Evolutionary conservation across 2,888 invertebrate species (phyloP).

Genomic region (Heteromurus nitidus): DNA sequence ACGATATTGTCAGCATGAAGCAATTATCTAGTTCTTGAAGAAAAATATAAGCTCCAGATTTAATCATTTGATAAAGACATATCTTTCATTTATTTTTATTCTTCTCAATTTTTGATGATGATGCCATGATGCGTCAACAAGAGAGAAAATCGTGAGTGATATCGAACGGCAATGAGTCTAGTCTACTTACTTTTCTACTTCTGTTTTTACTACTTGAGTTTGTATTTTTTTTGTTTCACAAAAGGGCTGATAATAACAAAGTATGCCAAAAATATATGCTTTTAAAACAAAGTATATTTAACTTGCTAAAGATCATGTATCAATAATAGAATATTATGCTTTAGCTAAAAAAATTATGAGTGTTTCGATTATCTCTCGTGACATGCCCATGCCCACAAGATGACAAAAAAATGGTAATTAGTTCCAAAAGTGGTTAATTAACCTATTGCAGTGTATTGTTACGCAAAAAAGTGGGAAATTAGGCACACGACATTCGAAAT

Average conservation of each 20-base stretch:
- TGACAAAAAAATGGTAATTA: slow-evolving; percentile 44
- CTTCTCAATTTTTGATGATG: slow-evolving; percentile 51
- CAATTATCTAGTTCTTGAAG: slow-evolving; percentile 44
- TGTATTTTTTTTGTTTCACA: no score
- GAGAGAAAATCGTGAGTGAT: slow-evolving; percentile 32
- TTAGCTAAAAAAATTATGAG: no score
- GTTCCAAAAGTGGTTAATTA: slow-evolving; percentile 38
- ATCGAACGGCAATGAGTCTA: background rate
- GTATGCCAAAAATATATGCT: no score
- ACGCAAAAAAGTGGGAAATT: background rate
- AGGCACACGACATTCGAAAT: background rate
- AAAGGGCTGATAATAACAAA: no score
- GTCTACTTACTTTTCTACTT: no score
- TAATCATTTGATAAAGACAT: slow-evolving; percentile 62
- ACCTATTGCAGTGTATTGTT: background rate
- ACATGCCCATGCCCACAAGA: slow-evolving; percentile 15
- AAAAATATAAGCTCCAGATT: slow-evolving; percentile 63
- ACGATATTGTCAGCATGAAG: slow-evolving; percentile 63
- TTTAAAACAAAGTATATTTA: no score
- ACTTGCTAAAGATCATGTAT: no score
- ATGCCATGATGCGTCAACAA: slow-evolving; percentile 59
- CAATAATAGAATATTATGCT: no score
- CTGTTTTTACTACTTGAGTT: background rate
- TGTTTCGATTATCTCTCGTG: no score
- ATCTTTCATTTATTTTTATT: slow-evolving; percentile 59